These are phyloP conservation scores for Ophion ellenae DNA, from an alignment of 2,888 invertebrate genomes.

Conservation along the genomic window DNA sequence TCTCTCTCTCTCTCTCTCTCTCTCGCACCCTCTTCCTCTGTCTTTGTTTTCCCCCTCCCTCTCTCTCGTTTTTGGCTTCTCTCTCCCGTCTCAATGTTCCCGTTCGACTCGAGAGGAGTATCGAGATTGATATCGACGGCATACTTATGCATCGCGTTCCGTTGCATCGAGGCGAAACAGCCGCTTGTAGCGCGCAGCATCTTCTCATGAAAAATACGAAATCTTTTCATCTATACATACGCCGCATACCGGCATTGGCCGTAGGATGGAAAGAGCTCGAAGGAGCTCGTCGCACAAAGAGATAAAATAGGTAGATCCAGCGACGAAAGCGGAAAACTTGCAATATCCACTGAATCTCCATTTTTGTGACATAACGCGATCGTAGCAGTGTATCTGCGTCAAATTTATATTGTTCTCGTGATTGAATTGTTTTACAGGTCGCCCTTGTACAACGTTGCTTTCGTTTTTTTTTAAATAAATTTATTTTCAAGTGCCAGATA, in stretches of 20 bases:
- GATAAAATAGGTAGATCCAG: slow-evolving; percentile 4
- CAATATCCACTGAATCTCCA: slow-evolving; percentile 31
- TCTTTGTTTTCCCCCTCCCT: background rate
- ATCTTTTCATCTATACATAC: slow-evolving; percentile 51
- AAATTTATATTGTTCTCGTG: slow-evolving; percentile 14
- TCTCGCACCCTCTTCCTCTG: slow-evolving; percentile 1
- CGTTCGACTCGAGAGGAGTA: slow-evolving; percentile 51
- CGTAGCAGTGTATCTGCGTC: background rate
- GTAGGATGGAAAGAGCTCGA: slow-evolving; percentile 30
- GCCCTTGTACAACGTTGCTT: background rate
- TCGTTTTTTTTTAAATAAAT: too few relatives aligned
- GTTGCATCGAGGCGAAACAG: slow-evolving; percentile 28
- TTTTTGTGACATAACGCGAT: slow-evolving; percentile 20
- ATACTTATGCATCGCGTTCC: slow-evolving; percentile 62
- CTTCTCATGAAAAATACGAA: slow-evolving; percentile 58
- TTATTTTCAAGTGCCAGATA: background rate
- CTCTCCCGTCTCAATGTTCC: slow-evolving; percentile 14
- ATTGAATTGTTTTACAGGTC: background rate
- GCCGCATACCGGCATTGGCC: background rate
- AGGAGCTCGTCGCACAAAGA: slow-evolving; percentile 21
- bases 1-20: slow-evolving; percentile 9
- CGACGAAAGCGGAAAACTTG: slow-evolving; percentile 37
- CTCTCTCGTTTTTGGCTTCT: slow-evolving; percentile 3
- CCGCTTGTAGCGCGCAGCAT: slow-evolving; percentile 11
- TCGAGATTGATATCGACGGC: slow-evolving; percentile 66